Percentiles rank a stretch among this genome's conserved stretches.
These are phyloP conservation scores for Cercopithecus mona DNA, from an alignment of 2,113 vertebrate species.

Conservation along the genomic window DNA sequence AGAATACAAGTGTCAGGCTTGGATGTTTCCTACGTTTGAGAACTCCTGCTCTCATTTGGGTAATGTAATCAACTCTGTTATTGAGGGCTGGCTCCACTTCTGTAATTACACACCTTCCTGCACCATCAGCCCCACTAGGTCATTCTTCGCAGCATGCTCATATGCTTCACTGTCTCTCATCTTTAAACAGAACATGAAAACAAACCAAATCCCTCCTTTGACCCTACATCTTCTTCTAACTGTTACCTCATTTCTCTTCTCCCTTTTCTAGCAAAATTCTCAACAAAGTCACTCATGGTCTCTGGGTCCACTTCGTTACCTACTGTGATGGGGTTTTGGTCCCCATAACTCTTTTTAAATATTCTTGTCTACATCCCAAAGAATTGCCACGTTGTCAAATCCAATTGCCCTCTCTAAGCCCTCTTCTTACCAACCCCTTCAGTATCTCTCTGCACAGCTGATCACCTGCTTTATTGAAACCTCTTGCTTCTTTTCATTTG, in stretches of 20 bases:
- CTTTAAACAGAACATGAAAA: neutral
- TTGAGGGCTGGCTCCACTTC: neutral
- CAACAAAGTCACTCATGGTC: neutral
- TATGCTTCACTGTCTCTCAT: no score
- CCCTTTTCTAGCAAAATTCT: neutral
- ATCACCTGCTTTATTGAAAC: neutral
- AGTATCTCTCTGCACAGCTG: neutral
- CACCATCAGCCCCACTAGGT: neutral
- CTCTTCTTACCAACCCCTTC: accelerated
- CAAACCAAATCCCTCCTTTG: neutral
- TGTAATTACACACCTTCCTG: neutral
- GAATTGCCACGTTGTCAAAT: neutral
- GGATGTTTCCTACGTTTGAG: neutral
- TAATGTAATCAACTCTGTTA: accelerated
- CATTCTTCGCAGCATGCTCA: no score
- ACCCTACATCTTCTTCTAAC: neutral
- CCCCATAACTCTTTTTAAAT: neutral
- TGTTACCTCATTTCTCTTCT: neutral
- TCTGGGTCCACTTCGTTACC: neutral
- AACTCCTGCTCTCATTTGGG: neutral
- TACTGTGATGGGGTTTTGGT: neutral
- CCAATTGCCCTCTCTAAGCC: neutral
- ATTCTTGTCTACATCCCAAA: neutral
- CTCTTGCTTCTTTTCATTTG: neutral
- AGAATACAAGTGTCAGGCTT: neutral